A percentile compares a stretch with the other conserved stretches of the same genome.
phyloP scores from a whole-genome alignment of 2,888 invertebrate species.

The Platycheirus albimanus region DNA sequence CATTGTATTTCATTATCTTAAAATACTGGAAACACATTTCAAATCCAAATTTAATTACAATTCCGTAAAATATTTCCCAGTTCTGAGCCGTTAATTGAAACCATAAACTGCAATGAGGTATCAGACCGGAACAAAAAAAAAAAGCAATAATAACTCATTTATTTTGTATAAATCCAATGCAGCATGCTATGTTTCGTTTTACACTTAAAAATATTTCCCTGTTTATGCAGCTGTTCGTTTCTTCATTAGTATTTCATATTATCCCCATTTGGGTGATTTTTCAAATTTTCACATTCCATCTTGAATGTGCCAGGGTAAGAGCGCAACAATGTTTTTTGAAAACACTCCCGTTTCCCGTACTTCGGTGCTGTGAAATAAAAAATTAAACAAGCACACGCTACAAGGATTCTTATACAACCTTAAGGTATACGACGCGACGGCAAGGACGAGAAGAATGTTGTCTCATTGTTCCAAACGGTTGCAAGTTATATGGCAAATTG shows the following conservation, averaged over 20 bases:
- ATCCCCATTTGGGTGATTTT: constrained; percentile 70
- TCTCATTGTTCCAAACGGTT: constrained; percentile 14
- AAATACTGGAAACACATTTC: too few relatives aligned
- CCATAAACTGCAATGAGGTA: constrained; percentile 5
- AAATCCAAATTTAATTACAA: constrained; percentile 12
- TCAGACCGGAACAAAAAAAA: constrained; percentile 13
- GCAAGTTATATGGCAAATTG: neutral
- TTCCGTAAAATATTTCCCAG: neutral
- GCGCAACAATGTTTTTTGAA: constrained; percentile 30
- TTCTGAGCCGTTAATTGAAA: neutral
- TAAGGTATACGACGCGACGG: too few relatives aligned
- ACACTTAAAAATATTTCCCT: constrained; percentile 8
- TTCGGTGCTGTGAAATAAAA: constrained; percentile 46
- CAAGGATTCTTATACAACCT: neutral
- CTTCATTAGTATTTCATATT: constrained; percentile 68
- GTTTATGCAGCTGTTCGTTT: constrained; percentile 17
- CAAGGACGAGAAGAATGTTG: constrained; percentile 16
- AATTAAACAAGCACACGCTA: constrained; percentile 23
- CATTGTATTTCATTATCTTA: too few relatives aligned
- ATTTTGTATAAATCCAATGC: constrained; percentile 16
- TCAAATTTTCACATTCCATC: constrained; percentile 66
- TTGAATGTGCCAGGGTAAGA: constrained; percentile 34
- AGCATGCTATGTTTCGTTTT: constrained; percentile 1
- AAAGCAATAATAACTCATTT: constrained; percentile 1
- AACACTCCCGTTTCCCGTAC: constrained; percentile 25